Evolutionary conservation across 1,140 invertebrate genomes (phyloP), one percentile per base, ranked within the genome.

Genomic region (Macrostomum lignano): DNA sequence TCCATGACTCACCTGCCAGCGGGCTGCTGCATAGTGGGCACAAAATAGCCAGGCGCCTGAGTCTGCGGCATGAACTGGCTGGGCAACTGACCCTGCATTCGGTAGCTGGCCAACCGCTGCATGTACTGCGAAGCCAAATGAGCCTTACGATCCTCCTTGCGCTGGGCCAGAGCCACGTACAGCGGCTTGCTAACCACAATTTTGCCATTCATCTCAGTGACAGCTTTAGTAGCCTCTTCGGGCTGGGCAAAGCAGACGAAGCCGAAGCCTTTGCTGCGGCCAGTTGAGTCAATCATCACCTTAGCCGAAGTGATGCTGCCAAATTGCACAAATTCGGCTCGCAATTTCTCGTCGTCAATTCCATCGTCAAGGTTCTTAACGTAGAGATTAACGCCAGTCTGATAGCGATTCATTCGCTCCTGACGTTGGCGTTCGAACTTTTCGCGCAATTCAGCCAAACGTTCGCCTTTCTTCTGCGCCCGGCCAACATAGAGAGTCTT

Each of bases 211-310:
- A 96, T 88, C 30, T 62, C 86, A 2, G 84, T 94, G 1, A 98
- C 84, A 36, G 88, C 91, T 55, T 93, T 93, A 3, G 86, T 94
- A 4, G 91, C 88, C 61, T 96, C 88, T 56, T 94, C 82, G 0
- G 84, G 77, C n/a, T 77, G 72, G 65, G 98, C 91, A 62, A 81
- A 99, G 22, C 82, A 82, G 33, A 98, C 88, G 65, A 98, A 99
- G 10, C 91, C 91, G 65, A 98, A 99, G n/a, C 91, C 84, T 54
- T 76, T 73, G 13, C 77, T 78, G 49, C 79, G 77, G 3, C 79
- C 81, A 51, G 75, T 71, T 33, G 79, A 73, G 47, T 82, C 81
- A 43, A 65, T 72, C 78, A 91, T 88, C 5, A 93, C 76, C 60
- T 82, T 81, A 48, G 82, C 75, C 56, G 77, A 79, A 22, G 78